Base-by-base conservation (phyloP, 2,113 vertebrate genomes). In the Chunga burmeisteri region DNA sequence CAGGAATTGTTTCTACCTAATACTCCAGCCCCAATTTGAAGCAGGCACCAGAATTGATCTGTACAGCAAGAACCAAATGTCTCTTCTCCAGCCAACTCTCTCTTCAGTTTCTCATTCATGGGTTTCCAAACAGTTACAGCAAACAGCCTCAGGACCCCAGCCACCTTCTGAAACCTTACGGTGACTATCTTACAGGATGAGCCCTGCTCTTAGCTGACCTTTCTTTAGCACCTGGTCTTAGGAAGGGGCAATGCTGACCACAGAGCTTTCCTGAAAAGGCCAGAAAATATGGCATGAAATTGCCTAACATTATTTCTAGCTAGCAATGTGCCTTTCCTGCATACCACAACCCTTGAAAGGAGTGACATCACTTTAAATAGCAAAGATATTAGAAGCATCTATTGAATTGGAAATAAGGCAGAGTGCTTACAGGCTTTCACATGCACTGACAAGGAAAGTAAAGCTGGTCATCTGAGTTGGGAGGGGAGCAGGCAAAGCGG, bases 131-230 rank as follows among this genome's bases (percentile, higher is more conserved):
- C 10, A 18, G 3, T 16, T 16, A 19, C 59, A 81, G 53, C 22
- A 14, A 72, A n/a, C 11, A 47, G 44, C 29, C 25, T 21, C 19
- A 13, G 40, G 61, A 67, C 15, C 46, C 19, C 46, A 46, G 47
- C 16, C 0, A 0, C 40, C 9, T n/a, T 68, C 47, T 32, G 55
- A n/a, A 40, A 23, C 53, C 38, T 16, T 2, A 23, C 50, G 11
- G 26, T 29, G 32, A 66, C 61, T 15, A 2, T 12, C 38, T 34
- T 23, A 46, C 15, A 29, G 2, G 32, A 27, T 3, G 4, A 61
- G 38, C 23, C 22, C 27, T 59, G 36, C 70, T 46, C 52, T 27
- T 8, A 34, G 61, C 52, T 38, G 27, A 38, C 15, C 70, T 52
- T 26, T 59, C 14, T 13, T 50, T 30, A 89, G 52, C 46, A 46